Conservation (phyloP, 2,797 vertebrate species). For the Eulemur albifrons region DNA sequence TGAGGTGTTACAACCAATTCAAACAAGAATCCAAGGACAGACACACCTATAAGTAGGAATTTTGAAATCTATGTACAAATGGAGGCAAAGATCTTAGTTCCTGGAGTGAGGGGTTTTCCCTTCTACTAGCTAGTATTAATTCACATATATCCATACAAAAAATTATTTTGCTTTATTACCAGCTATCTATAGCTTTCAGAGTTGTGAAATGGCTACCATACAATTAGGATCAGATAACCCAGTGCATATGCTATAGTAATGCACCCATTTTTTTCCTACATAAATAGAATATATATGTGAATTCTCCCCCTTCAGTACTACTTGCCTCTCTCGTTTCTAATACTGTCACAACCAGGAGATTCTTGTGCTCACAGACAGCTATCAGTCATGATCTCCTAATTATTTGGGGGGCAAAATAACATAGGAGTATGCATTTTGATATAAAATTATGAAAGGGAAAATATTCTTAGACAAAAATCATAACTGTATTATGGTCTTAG, state of each 20-base stretch:
- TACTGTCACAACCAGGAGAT: neutral
- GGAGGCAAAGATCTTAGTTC: neutral
- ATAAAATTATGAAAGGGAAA: neutral
- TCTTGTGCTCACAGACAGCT: neutral
- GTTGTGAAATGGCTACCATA: neutral
- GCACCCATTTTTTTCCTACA: neutral
- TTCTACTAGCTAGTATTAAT: neutral
- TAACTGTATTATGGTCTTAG: neutral
- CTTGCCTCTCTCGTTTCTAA: neutral
- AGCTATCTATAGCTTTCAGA: neutral
- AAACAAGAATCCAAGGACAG: constrained; percentile 1
- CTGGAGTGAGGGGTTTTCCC: neutral
- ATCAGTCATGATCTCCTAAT: neutral
- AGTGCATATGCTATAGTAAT: neutral
- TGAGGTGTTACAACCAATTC: neutral
- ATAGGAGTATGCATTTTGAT: neutral
- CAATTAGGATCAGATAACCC: neutral
- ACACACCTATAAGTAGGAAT: neutral
- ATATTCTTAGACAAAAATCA: neutral
- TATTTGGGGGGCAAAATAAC: neutral
- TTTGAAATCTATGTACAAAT: neutral
- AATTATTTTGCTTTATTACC: neutral
- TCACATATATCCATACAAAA: neutral
- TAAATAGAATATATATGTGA: neutral
- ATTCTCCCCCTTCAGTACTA: neutral